A percentile compares a stretch with the other conserved stretches of the same genome.
Evolutionary conservation across 1,140 invertebrate species (phyloP).

Genomic region (Drosophila takahashii): DNA sequence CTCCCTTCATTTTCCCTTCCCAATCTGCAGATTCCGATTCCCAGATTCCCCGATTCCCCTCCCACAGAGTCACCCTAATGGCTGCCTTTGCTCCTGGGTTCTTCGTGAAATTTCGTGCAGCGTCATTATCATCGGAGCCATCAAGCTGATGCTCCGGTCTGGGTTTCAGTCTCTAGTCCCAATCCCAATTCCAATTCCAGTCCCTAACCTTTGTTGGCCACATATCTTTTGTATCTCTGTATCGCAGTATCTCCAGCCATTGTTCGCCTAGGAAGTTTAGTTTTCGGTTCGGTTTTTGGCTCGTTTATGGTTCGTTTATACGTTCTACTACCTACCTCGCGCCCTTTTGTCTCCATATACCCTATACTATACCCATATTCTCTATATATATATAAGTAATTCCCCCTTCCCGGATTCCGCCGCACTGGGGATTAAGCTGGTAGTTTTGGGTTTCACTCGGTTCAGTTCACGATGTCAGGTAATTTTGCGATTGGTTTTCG

Average conservation of each 20-base stretch:
- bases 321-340: constrained; percentile 23
- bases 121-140: constrained; percentile 70
- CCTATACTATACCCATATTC: constrained; percentile 1
- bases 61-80: constrained; percentile 42
- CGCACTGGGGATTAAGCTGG: constrained; percentile 42
- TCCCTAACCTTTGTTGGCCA: constrained; percentile 34
- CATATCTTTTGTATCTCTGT: constrained; percentile 68
- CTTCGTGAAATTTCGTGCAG: constrained; percentile 74
- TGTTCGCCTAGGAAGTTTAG: constrained; percentile 52
- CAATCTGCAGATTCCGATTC: constrained; percentile 21
- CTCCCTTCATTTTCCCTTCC: constrained; percentile 13
- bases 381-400: constrained; percentile 14
- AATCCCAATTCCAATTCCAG: constrained; percentile 9
- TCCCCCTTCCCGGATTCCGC: constrained; percentile 8
- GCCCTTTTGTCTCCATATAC: constrained; percentile 5
- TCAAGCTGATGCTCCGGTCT: constrained; percentile 49
- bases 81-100: constrained; percentile 41
- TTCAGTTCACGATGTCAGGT: constrained; percentile 54
- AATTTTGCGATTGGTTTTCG: constrained; percentile 69
- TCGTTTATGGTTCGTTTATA: constrained; percentile 38
- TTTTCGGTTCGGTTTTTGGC: constrained; percentile 43
- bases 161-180: constrained; percentile 15
- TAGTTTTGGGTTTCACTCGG: constrained; percentile 62
- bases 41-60: constrained; percentile 12
- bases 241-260: constrained; percentile 48